Base-by-base conservation (phyloP, 2,797 vertebrate genomes). In the Myoxocephalus aenaeus region DNA sequence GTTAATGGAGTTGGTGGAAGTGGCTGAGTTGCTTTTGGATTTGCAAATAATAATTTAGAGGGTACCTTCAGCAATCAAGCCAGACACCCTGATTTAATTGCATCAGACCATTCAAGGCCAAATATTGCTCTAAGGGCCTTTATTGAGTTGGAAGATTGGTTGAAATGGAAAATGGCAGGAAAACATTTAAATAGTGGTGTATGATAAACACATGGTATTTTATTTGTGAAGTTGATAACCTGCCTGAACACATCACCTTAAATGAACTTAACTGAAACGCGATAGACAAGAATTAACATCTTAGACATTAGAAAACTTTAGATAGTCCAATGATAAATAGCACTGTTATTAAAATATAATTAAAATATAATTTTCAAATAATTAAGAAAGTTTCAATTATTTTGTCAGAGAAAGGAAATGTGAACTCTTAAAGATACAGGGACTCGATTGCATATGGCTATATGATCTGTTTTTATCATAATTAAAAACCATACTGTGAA, bases 1-100 rank as follows among this genome's bases (percentile, higher is more conserved):
- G 34, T 59, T 69, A 75, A 81, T 73, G 34, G 20, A 69, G 46
- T 54, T 63, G 65, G 12, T 80, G 29, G 36, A 85, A 72, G 57
- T 75, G 50, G 40, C 25, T 44, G 57, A 40, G 74, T 70, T 4
- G 36, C 3, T 17, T 76, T 70, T 46, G 13, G 34, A 58, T 27
- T 68, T 11, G 5, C 34, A 72, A 70, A 65, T 51, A 62, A n/a
- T 13, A 62, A 70, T 75, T 56, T 66, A 75, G 18, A 66, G 42
- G 72, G 56, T 50, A 13, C 17, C 17, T 44, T 44, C 15, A 22
- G 44, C 38, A 12, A 27, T 69, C 36, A 68, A 56, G 17, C 7
- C 63, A 61, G 17, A 44, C 34, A 25, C 36, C 34, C 36, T 29
- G 29, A 75, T 75, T 86, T 75, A 78, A 73, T 42, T 77, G 61